Evolutionary conservation across 2,888 invertebrate genomes (phyloP), one percentile per base, ranked within the genome.

Genomic region (Crematogaster levior): DNA sequence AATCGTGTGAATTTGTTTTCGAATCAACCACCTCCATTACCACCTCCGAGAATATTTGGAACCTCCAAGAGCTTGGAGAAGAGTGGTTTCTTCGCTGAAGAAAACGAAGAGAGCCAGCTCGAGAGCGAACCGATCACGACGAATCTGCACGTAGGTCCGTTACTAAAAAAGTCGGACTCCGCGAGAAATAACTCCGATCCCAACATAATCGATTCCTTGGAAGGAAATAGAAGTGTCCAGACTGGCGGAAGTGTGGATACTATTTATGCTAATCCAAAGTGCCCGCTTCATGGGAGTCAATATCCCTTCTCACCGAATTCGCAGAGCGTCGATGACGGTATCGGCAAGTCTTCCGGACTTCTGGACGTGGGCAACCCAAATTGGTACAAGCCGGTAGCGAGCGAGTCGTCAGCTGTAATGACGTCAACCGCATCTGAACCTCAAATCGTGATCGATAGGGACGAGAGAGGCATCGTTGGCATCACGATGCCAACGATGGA

Each of bases 41-140:
- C 98, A 3, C 98, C 98, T 0, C 97, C 97, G 0, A 95, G 98
- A 91, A 96, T 97, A 4, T 96, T 92, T 40, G 92, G 92, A 0
- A 90, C 92, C 1, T 91, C 90, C 24, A 93, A 91, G 77, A 94
- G 93, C 58, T 90, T 92, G 0, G 91, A 90, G 30, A 93, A 90
- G 73, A 93, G 92, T 66, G 83, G 90, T 0, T 92, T 92, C 58
- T 89, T 93, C 30, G 91, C 91, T 0, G 94, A 94, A 66, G 93
- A 93, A 10, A 92, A 90, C 66, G 91, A n/a, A n/a, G n/a, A 91
- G 27, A 91, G 82, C n/a, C 92, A 92, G 40, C 46, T 34, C 68
- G 91, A 90, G 4, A 84, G 82, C 6, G 92, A 91, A 27, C 91
- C 92, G 1, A 90, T 94, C 12, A 93, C 93, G 10, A 93, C 94